These are phyloP conservation scores for Sebastes hopkinsi DNA, from an alignment of 2,797 vertebrate genomes.

Conservation along the genomic window DNA sequence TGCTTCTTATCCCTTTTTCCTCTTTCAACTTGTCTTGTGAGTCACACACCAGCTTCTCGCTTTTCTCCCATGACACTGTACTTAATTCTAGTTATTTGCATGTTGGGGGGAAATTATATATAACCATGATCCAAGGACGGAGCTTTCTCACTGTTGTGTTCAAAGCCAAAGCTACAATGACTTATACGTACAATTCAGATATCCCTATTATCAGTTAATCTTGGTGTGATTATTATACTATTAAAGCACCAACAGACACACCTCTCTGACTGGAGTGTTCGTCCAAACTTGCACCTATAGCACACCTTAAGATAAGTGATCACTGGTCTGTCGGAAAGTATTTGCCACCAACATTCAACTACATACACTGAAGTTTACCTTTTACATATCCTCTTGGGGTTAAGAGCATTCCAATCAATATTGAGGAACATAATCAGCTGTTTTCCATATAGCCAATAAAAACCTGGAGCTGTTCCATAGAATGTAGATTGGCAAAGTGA, in stretches of 20 bases:
- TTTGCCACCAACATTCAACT: background rate
- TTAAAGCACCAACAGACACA: background rate
- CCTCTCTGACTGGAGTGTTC: background rate
- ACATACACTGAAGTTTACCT: background rate
- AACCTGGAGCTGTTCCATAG: background rate
- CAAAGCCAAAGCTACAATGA: constrained; percentile 1
- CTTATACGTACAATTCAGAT: background rate
- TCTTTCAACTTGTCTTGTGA: constrained; percentile 26
- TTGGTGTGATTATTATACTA: background rate
- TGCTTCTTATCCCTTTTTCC: constrained; percentile 14
- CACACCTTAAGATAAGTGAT: background rate
- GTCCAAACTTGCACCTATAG: background rate
- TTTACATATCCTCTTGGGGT: background rate
- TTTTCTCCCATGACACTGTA: background rate
- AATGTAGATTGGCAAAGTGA: background rate
- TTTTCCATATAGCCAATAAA: background rate
- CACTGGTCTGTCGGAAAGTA: constrained; percentile 2
- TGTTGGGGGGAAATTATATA: background rate
- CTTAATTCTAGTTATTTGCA: background rate
- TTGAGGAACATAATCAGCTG: background rate
- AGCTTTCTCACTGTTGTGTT: background rate
- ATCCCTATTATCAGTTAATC: background rate
- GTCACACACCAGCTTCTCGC: background rate
- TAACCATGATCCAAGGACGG: constrained; percentile 9
- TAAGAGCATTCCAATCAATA: constrained; percentile 1